Conservation (phyloP, 1,140 invertebrate genomes). For the Rhagoletis zephyria region DNA sequence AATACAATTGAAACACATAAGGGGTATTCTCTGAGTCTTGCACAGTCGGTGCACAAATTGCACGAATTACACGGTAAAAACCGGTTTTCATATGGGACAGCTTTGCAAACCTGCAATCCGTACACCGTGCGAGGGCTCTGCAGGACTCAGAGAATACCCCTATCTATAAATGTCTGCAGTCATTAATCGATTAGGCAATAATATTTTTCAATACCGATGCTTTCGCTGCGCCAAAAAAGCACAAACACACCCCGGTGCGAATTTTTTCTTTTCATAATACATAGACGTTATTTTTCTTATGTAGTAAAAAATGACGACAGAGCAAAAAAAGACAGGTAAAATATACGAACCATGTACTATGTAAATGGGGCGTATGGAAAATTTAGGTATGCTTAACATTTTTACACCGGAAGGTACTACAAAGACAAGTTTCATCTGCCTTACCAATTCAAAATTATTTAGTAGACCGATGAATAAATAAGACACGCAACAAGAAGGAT, state of each 20-base stretch:
- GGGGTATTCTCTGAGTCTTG: too few relatives aligned
- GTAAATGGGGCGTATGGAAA: background rate
- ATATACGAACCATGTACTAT: background rate
- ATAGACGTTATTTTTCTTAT: conserved; percentile 3
- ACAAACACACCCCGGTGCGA: too few relatives aligned
- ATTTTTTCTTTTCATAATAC: background rate
- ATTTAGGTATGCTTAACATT: background rate
- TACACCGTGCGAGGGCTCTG: too few relatives aligned
- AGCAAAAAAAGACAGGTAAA: background rate
- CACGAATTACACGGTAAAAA: too few relatives aligned
- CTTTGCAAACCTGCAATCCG: too few relatives aligned
- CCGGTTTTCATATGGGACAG: too few relatives aligned
- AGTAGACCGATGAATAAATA: conserved; percentile 34
- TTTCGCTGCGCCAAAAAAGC: background rate
- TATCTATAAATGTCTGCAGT: background rate
- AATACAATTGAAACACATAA: background rate
- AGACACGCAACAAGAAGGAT: conserved; percentile 15
- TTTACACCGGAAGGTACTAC: background rate
- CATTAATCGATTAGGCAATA: conserved; percentile 41
- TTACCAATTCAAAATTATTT: background rate
- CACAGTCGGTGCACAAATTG: too few relatives aligned
- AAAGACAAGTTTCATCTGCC: background rate
- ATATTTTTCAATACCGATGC: conserved; percentile 5
- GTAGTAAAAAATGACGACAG: background rate
- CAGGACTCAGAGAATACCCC: too few relatives aligned